Evolutionary conservation across 2,888 invertebrate species (phyloP), one percentile per base, ranked within the genome.

Genomic region (Folsomia manolachei): DNA sequence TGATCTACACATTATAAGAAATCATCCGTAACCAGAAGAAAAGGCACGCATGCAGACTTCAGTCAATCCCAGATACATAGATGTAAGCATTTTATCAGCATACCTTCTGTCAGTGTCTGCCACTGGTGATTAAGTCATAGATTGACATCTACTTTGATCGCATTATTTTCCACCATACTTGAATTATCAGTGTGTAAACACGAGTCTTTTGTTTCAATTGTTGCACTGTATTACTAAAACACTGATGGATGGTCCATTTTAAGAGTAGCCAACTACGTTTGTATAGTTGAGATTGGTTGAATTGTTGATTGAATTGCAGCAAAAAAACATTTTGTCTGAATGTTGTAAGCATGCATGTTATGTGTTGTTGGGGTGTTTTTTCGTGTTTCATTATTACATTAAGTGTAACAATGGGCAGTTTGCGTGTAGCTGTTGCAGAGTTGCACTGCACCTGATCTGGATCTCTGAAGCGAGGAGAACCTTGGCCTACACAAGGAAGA

Each of bases 401-500:
- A 27, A 62, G 60, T 74, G 63, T 69, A 74, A 75, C 72, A 75
- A 75, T 75, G 74, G 65, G 64, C 60, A 63, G 63, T 61, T 62
- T 65, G 52, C 39, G 56, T 65, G 27, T 39, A 26, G 66, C 65
- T 26, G 68, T 63, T 67, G 69, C n/a, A n/a, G n/a, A n/a, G n/a
- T n/a, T n/a, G n/a, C n/a, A n/a, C n/a, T n/a, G n/a, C 71, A 74
- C 75, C 71, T 79, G 77, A 79, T 79, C 76, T 77, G 77, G 75
- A 77, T 75, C 75, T 74, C 63, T 75, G 75, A 75, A 74, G 79
- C 79, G 74, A 74, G 74, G 71, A 79, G 73, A 75, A 79, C 79
- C 79, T 79, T 79, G 79, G 77, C 79, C 77, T 74, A 69, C 72
- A 78, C 71, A 72, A 72, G 70, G 70, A 73, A 73, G 66, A 69